Conservation (phyloP, 2,113 vertebrate species). For the Neolamprologus falcicula region DNA sequence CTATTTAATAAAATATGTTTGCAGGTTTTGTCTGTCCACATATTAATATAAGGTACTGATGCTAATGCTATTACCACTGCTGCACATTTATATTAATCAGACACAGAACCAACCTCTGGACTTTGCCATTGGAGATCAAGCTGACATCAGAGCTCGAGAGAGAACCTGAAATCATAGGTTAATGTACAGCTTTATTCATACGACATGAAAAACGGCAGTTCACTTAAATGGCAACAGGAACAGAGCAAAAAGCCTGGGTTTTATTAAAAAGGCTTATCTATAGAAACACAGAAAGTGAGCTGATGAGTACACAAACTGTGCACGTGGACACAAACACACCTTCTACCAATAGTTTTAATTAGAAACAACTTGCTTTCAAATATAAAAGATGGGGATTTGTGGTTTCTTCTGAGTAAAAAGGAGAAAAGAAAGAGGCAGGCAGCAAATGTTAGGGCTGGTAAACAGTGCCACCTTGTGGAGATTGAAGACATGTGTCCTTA, state of each 20-base stretch:
- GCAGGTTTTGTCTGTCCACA: not conserved
- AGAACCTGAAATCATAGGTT: constrained; percentile 63
- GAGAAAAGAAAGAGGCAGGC: not conserved
- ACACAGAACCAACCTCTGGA: constrained; percentile 35
- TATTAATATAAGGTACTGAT: not conserved
- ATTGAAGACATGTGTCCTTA: not conserved
- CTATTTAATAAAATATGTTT: not conserved
- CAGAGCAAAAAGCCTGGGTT: not conserved
- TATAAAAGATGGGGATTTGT: not conserved
- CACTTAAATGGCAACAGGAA: not conserved
- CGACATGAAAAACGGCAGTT: not conserved
- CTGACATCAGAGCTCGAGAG: constrained; percentile 73
- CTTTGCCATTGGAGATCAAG: constrained; percentile 57
- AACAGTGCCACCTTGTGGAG: not conserved
- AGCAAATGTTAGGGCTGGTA: not conserved
- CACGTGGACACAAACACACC: not conserved
- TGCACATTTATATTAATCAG: not conserved
- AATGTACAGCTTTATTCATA: not conserved
- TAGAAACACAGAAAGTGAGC: not conserved
- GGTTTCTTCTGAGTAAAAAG: not conserved
- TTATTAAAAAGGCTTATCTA: not conserved
- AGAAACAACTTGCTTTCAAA: not conserved
- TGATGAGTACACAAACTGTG: not conserved
- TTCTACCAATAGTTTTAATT: not conserved
- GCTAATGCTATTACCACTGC: not conserved